phyloP scores from a whole-genome alignment of 2,888 invertebrate species.

The Tenthredo amoena region DNA sequence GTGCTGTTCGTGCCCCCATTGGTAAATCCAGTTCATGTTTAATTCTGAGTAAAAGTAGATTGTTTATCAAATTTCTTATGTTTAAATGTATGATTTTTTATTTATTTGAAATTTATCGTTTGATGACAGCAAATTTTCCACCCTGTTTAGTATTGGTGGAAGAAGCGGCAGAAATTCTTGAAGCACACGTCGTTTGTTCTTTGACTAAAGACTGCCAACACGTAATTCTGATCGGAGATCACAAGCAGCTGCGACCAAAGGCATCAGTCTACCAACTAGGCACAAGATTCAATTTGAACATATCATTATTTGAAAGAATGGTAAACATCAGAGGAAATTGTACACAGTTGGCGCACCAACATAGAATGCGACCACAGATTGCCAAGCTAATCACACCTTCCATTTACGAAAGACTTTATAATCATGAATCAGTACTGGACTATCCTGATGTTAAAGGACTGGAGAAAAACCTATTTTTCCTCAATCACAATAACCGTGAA shows the following conservation, averaged over 20 bases:
- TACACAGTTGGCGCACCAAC: conserved; percentile 77
- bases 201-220: conserved; percentile 80
- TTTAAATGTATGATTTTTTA: not conserved
- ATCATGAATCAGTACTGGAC: conserved; percentile 43
- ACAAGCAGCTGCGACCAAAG: conserved; percentile 79
- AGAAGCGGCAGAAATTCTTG: conserved; percentile 83
- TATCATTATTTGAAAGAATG: conserved; percentile 80
- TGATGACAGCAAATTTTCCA: conserved; percentile 35
- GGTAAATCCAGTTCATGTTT: conserved; percentile 63
- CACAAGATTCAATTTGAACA: conserved; percentile 77
- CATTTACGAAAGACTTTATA: conserved; percentile 54
- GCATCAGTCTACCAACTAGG: conserved; percentile 78
- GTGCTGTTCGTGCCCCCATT: conserved; percentile 72
- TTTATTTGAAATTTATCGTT: not conserved
- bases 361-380: conserved; percentile 79
- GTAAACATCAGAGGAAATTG: conserved; percentile 77
- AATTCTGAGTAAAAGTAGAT: not conserved
- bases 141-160: conserved; percentile 78
- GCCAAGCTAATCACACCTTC: conserved; percentile 55
- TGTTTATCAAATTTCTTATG: not conserved
- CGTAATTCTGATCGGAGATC: conserved; percentile 81
- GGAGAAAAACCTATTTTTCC: conserved; percentile 53
- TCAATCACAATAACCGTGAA: conserved; percentile 52
- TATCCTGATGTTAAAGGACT: conserved; percentile 53
- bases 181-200: conserved; percentile 80